These are phyloP conservation scores for Microtus obscurus DNA, from an alignment of 2,797 vertebrate genomes.

Conservation along the genomic window DNA sequence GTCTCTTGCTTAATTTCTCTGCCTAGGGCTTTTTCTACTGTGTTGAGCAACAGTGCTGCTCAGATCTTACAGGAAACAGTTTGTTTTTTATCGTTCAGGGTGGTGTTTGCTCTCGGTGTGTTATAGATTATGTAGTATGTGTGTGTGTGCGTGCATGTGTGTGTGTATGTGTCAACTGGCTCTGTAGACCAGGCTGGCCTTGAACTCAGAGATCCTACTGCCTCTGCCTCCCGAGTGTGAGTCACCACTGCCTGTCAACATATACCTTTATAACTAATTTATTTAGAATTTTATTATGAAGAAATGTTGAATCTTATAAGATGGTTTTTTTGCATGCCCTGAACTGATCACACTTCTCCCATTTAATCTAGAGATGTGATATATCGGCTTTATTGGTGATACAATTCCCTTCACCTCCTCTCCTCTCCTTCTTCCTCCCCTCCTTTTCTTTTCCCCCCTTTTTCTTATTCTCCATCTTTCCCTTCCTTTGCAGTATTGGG, in stretches of 20 bases:
- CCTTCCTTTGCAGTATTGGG: not conserved
- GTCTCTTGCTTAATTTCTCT: not conserved
- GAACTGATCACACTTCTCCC: not conserved
- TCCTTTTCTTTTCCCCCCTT: accelerated
- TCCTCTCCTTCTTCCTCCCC: not conserved
- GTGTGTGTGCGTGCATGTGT: not conserved
- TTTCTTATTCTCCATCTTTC: not conserved
- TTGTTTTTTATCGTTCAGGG: not conserved
- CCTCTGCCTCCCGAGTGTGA: not conserved
- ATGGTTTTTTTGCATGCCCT: not conserved
- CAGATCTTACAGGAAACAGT: not conserved
- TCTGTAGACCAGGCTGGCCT: not conserved
- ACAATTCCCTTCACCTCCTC: not conserved
- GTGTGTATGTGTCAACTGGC: not conserved
- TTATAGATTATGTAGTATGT: not conserved
- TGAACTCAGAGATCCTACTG: not conserved
- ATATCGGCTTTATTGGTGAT: too few species aligned
- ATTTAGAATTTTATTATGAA: not conserved
- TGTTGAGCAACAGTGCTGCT: not conserved
- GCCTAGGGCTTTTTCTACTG: too few species aligned
- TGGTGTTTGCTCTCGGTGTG: not conserved
- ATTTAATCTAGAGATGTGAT: not conserved
- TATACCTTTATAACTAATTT: not conserved
- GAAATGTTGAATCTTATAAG: not conserved
- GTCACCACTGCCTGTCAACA: not conserved